Base-by-base conservation (phyloP, 2,888 invertebrate species). In the Erebia ligea region DNA sequence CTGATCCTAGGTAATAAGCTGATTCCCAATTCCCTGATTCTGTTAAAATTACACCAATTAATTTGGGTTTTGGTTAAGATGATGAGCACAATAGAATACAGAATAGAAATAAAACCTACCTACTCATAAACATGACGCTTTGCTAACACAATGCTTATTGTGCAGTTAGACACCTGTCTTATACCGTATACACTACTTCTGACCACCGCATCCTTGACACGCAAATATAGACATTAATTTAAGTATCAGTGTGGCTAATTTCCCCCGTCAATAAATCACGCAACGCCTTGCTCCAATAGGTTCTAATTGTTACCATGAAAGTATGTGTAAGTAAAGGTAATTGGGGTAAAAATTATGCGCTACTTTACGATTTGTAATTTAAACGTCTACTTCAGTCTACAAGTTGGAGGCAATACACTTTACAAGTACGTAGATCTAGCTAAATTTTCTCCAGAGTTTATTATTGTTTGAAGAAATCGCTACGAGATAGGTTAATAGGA, bases 231-330 rank as follows among this genome's bases (percentile, higher is more conserved):
- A 9, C 66, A 52, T 61, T 77, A 73, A 75, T 11, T 56, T 3
- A 42, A 45, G 13, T 19, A 48, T 0, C 9, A 68, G 65, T 54
- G 54, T 21, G 56, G 17, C 58, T 59, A 72, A n/a, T 69, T 57
- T 73, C 9, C 25, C 58, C 19, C n/a, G 21, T 19, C 66, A 54
- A n/a, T 67, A 42, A 40, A 17, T 50, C 57, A 67, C 63, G 68
- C 69, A 63, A 45, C 61, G 71, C 68, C 72, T 69, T 76, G 78
- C 77, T 79, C 80, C 78, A 79, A 78, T 80, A 76, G 77, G 42
- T 64, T 73, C 75, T 75, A 78, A 79, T 76, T 76, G 76, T 77
- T 76, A 77, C 77, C 76, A 77, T 77, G 76, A 75, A 79, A 77
- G 72, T 75, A 74, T 73, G 73, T 45, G 9, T 54, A 54, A 71